Evolutionary conservation across 2,888 invertebrate species (phyloP), one percentile per base, ranked within the genome.

Genomic region (Volucella zonaria): DNA sequence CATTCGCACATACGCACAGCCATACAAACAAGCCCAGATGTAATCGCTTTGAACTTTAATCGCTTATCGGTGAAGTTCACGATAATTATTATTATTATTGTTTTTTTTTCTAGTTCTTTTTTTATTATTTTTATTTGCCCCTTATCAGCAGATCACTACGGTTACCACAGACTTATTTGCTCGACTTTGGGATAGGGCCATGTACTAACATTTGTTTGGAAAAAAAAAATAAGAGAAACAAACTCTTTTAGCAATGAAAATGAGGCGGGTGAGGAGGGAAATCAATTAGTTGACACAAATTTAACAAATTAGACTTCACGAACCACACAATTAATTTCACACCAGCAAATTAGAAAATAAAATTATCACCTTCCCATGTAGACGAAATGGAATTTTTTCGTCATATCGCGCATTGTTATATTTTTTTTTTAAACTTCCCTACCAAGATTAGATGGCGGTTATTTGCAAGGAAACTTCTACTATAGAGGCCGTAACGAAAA

Each of bases 41-140:
- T 76, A 64, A 83, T 83, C 79, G 15, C 23, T 54, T 45, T 56
- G 75, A 83, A 83, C 83, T 67, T 75, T 70, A 75, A 54, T 70
- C 74, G 75, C 82, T 83, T 83, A 83, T 83, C 82, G 66, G 58
- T 79, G 74, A 79, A 79, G 82, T 83, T 83, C 83, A 83, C n/a
- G 79, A 66, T 66, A 70, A 66, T 78, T 61, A 74, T 70, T 58
- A 47, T 59, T 56, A 47, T 68, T 52, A 47, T 8, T 15, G 40
- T 11, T 47, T 54, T 56, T 31, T 31, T 6, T 6, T 6, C 6
- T 42, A 12, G 18, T 64, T 51, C 6, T 73, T 49, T 62, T 68
- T 14, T 31, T 58, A 45, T 77, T 43, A 47, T 10, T 38, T 14
- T 40, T 23, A 6, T 12, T 3, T 2, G 15, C 1, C 18, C 8